phyloP scores from a whole-genome alignment of 1,140 invertebrate genomes.

The Cataglyphis hispanica region DNA sequence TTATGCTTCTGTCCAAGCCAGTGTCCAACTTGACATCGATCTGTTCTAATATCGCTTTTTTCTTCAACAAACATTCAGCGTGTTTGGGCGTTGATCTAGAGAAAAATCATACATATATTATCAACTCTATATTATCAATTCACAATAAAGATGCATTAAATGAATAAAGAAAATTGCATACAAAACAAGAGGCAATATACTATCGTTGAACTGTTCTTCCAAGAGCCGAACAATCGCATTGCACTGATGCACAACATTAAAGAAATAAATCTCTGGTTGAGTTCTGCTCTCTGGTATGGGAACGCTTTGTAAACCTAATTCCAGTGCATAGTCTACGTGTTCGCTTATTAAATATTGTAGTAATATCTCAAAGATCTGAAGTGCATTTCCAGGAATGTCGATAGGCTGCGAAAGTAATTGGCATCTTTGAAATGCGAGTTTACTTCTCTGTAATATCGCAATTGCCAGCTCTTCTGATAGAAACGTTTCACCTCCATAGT shows the following conservation, averaged over 20 bases:
- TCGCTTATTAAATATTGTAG: slow-evolving; percentile 95
- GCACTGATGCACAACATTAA: slow-evolving; percentile 97
- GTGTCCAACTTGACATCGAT: slow-evolving; percentile 96
- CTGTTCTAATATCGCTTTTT: slow-evolving; percentile 94
- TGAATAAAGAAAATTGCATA: slow-evolving; percentile 83
- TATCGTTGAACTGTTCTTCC: slow-evolving; percentile 97
- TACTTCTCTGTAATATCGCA: slow-evolving; percentile 96
- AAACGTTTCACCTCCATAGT: slow-evolving; percentile 99
- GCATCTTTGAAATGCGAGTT: slow-evolving; percentile 96
- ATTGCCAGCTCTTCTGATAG: slow-evolving; percentile 98
- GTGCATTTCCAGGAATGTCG: slow-evolving; percentile 93
- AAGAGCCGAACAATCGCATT: slow-evolving; percentile 98
- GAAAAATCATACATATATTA: too few species aligned
- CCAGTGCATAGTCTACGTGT: slow-evolving; percentile 98
- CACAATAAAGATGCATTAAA: slow-evolving; percentile 2
- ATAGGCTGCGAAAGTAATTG: slow-evolving; percentile 93
- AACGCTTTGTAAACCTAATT: slow-evolving; percentile 96
- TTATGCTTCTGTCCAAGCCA: slow-evolving; percentile 95
- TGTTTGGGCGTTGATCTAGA: slow-evolving; percentile 95
- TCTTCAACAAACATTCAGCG: slow-evolving; percentile 94
- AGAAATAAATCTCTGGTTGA: slow-evolving; percentile 96
- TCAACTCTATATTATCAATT: not conserved
- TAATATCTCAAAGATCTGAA: slow-evolving; percentile 95
- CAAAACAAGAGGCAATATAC: slow-evolving; percentile 95
- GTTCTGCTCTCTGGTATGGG: slow-evolving; percentile 95